phyloP scores from a whole-genome alignment of 2,888 invertebrate species.

The Isoperla grammatica region DNA sequence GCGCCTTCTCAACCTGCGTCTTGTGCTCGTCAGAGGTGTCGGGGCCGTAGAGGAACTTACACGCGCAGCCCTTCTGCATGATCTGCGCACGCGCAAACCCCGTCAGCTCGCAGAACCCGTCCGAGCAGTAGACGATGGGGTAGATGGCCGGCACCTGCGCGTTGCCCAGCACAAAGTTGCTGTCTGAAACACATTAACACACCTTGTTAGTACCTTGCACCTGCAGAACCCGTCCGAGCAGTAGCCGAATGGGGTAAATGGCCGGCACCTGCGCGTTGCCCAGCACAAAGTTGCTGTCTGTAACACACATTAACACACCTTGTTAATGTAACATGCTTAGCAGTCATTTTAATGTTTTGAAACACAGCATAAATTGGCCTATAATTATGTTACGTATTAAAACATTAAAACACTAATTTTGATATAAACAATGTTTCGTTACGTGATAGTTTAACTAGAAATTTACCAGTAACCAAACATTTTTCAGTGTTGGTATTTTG shows the following conservation, averaged over 20 bases:
- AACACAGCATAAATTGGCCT: too few relatives aligned
- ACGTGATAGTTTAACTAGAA: too few relatives aligned
- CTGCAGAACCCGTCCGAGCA: background rate
- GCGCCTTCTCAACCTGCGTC: conserved; percentile 79
- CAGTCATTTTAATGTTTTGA: too few relatives aligned
- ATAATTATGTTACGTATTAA: too few relatives aligned
- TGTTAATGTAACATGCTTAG: too few relatives aligned
- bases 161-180: conserved; percentile 94
- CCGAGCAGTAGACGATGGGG: conserved; percentile 94
- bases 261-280: too few relatives aligned
- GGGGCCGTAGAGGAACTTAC: conserved; percentile 88
- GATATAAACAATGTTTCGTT: too few relatives aligned
- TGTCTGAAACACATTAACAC: conserved; percentile 60
- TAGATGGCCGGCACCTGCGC: conserved; percentile 82
- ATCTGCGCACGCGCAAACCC: conserved; percentile 91
- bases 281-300: too few relatives aligned
- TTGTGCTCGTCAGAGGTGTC: conserved; percentile 88
- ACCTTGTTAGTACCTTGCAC: background rate
- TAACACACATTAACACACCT: too few relatives aligned
- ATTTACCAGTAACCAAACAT: too few relatives aligned
- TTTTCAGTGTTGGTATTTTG: too few relatives aligned
- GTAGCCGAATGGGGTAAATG: background rate
- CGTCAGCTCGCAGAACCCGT: conserved; percentile 94
- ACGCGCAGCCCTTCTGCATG: conserved; percentile 95
- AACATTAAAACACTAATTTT: too few relatives aligned